phyloP scores from a whole-genome alignment of 2,888 invertebrate genomes.

The Pammene fasciana region DNA sequence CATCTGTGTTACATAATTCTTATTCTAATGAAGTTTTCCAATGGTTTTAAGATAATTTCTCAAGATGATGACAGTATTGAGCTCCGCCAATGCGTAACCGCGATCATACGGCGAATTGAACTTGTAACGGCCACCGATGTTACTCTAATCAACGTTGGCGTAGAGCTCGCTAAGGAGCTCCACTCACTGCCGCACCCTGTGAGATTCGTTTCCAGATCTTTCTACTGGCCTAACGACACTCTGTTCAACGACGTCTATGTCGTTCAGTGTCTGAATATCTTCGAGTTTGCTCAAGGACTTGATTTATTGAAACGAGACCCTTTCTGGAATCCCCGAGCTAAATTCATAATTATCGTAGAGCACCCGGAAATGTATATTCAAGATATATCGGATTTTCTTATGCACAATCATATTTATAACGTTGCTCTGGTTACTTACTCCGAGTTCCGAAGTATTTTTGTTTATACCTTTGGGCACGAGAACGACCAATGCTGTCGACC shows the following conservation, averaged over 20 bases:
- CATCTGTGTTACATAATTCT: not conserved
- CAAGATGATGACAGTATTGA: not conserved
- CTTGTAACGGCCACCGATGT: slow-evolving; percentile 43
- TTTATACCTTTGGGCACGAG: slow-evolving; percentile 42
- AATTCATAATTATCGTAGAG: slow-evolving; percentile 53
- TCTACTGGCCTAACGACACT: slow-evolving; percentile 45
- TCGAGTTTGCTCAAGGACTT: slow-evolving; percentile 48
- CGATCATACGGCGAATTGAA: slow-evolving; percentile 1
- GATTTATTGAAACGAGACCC: slow-evolving; percentile 38
- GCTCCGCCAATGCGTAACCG: slow-evolving; percentile 5
- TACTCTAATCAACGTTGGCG: slow-evolving; percentile 48
- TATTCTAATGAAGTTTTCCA: slow-evolving; percentile 1
- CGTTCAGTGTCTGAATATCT: slow-evolving; percentile 45
- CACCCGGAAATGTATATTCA: slow-evolving; percentile 41
- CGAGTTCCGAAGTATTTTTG: not conserved
- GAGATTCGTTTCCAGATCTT: slow-evolving; percentile 49
- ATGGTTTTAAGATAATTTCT: not conserved
- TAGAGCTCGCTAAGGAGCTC: slow-evolving; percentile 44
- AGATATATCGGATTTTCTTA: slow-evolving; percentile 47
- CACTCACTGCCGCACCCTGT: slow-evolving; percentile 43
- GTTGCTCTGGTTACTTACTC: slow-evolving; percentile 23
- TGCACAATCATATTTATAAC: slow-evolving; percentile 48
- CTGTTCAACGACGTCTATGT: slow-evolving; percentile 49
- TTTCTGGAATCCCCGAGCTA: slow-evolving; percentile 48
- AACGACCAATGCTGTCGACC: slow-evolving; percentile 3